Evolutionary conservation across 1,140 invertebrate genomes (phyloP), one percentile per base, ranked within the genome.

Genomic region (Arion vulgaris): DNA sequence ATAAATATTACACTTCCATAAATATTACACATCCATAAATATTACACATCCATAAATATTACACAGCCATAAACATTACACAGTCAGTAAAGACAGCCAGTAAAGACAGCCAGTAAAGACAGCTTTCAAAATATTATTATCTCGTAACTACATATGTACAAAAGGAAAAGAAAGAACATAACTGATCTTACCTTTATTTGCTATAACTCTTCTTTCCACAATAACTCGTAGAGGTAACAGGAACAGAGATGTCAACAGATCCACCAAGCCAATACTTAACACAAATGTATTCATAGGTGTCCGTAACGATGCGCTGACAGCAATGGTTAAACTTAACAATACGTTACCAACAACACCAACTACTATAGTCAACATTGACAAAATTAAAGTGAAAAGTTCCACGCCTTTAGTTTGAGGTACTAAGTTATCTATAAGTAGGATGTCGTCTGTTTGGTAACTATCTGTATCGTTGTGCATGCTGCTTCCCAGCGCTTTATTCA

Each of bases 271-370:
- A 13, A 79, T 68, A 28, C 76, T 68, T 26, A 79, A 23, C 57
- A 79, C 51, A n/a, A 53, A 79, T 32, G 76, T 79, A 53, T 79
- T 79, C 76, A 79, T 79, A 57, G 76, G 41, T 1, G 76, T 79
- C 26, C 76, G 51, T 19, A 79, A 41, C 11, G 51, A 38, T 2
- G 76, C 17, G 1, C 19, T 66, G 17, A 7, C n/a, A 4, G 45
- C 57, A 39, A 79, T 66, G 19, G 76, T 79, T 34, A 66, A 9
- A 23, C 51, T 28, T 5, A 79, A 2, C 41, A 79, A 39, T 0
- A 45, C 26, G n/a, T 79, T 79, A 19, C 53, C 57, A 38, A 66
- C 51, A 19, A 68, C 28, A n/a, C 76, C 76, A 0, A 79, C 76
- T 2, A 38, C 53, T 17, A 68, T 68, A 5, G 76, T 79, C 19